Evolutionary conservation across 2,797 vertebrate species (phyloP).

Genomic region (Syncerus caffer): DNA sequence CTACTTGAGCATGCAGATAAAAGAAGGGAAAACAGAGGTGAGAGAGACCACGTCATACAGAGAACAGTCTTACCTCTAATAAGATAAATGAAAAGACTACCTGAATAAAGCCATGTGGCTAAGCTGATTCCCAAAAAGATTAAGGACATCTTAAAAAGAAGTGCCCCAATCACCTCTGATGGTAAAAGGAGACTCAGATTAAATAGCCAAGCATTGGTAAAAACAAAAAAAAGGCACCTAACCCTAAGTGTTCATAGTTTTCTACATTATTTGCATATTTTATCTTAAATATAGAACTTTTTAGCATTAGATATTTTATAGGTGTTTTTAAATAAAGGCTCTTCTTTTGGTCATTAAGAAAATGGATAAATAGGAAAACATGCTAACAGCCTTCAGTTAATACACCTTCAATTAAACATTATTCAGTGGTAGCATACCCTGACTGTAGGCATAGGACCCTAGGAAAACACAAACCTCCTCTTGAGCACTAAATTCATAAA

Average conservation of each 20-base stretch:
- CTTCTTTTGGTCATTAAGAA: not conserved
- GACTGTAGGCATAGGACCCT: not conserved
- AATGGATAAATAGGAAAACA: not conserved
- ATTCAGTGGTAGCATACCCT: not conserved
- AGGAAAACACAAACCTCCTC: not conserved
- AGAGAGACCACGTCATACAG: not conserved
- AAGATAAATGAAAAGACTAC: not conserved
- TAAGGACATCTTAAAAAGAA: not conserved
- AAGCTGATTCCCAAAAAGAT: not conserved
- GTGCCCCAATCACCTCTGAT: not conserved
- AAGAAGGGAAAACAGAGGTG: not conserved
- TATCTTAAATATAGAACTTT: not conserved
- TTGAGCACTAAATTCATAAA: not conserved
- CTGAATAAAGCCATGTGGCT: not conserved
- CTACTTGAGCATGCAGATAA: not conserved
- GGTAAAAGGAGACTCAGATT: not conserved
- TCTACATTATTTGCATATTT: not conserved
- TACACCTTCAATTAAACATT: not conserved
- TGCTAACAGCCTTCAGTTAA: not conserved
- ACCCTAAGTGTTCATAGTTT: not conserved
- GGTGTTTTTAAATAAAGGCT: not conserved
- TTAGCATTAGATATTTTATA: not conserved
- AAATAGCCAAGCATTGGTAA: not conserved
- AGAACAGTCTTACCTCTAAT: not conserved
- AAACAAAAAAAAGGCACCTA: not conserved